Percentiles rank a stretch among this genome's conserved stretches.
Evolutionary conservation across 1,140 invertebrate genomes (phyloP).

Genomic region (Drosophila nasuta): DNA sequence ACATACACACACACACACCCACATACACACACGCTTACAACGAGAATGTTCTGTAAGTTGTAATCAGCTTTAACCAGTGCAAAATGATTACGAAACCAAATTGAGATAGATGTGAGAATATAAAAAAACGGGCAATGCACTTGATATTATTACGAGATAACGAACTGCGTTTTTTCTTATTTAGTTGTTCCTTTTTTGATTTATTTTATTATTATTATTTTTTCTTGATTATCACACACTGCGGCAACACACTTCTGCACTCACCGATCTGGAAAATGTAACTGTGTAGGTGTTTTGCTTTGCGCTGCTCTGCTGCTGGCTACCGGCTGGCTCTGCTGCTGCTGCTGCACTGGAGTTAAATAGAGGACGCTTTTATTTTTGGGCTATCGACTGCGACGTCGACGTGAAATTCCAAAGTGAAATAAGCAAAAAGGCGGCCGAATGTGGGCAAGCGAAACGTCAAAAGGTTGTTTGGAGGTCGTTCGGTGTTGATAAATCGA

Average conservation of each 20-base stretch:
- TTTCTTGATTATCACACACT: slow-evolving; percentile 33
- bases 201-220: slow-evolving; percentile 15
- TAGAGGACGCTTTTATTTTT: slow-evolving; percentile 75
- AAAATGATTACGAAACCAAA: slow-evolving; percentile 69
- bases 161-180: slow-evolving; percentile 14
- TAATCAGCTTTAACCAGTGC: slow-evolving; percentile 9
- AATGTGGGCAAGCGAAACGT: slow-evolving; percentile 64
- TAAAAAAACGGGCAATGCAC: slow-evolving; percentile 26
- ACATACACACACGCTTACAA: slow-evolving; percentile 11
- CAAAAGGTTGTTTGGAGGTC: slow-evolving; percentile 83
- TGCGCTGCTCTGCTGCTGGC: slow-evolving; percentile 52
- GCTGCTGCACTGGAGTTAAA: slow-evolving; percentile 76
- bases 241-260: slow-evolving; percentile 41
- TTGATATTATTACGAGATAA: slow-evolving; percentile 40
- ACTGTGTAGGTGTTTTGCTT: slow-evolving; percentile 52
- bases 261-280: slow-evolving; percentile 77
- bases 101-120: slow-evolving; percentile 8
- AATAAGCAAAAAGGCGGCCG: slow-evolving; percentile 58
- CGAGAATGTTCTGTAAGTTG: slow-evolving; percentile 49
- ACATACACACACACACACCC: slow-evolving; percentile 23
- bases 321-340: slow-evolving; percentile 78
- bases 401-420: slow-evolving; percentile 74
- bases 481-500: slow-evolving; percentile 71
- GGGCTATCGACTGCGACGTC: slow-evolving; percentile 32
- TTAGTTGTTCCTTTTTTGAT: slow-evolving; percentile 2